Evolutionary conservation across 2,888 invertebrate genomes (phyloP).

Genomic region (Brachyopa scutellaris): DNA sequence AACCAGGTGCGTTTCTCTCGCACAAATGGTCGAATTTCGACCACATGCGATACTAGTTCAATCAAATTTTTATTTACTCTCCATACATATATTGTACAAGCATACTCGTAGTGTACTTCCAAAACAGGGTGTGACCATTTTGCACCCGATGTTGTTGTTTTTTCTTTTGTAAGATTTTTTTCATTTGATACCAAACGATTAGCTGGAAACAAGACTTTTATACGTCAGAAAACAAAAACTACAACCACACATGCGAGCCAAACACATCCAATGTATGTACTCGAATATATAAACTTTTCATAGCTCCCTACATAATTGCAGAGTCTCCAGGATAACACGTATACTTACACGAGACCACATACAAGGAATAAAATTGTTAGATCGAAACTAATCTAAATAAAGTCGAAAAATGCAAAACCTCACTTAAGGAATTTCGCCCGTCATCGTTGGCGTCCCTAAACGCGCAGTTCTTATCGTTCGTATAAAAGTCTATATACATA

Average conservation of each 20-base stretch:
- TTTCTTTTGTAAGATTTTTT: constrained; percentile 26
- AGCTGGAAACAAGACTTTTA: constrained; percentile 51
- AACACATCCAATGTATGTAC: not conserved
- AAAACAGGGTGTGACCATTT: constrained; percentile 53
- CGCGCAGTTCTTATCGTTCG: constrained; percentile 23
- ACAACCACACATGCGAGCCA: constrained; percentile 10
- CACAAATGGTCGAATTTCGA: too few species aligned
- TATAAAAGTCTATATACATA: not conserved
- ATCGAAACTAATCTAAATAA: constrained; percentile 58
- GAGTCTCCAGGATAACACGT: constrained; percentile 25
- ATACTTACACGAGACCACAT: constrained; percentile 39
- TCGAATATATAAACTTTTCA: not conserved
- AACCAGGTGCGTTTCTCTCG: too few species aligned
- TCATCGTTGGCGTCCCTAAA: not conserved
- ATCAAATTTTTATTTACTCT: constrained; percentile 61
- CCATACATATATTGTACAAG: too few species aligned
- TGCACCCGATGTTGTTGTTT: constrained; percentile 13
- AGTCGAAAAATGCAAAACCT: constrained; percentile 62
- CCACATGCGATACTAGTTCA: too few species aligned
- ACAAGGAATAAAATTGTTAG: constrained; percentile 58
- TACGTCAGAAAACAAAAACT: constrained; percentile 29
- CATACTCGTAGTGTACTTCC: too few species aligned
- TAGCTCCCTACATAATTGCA: constrained; percentile 26
- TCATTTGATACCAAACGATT: constrained; percentile 54
- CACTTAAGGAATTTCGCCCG: constrained; percentile 59